Conservation (phyloP, 2,797 vertebrate species). For the Gastrophryne carolinensis region DNA sequence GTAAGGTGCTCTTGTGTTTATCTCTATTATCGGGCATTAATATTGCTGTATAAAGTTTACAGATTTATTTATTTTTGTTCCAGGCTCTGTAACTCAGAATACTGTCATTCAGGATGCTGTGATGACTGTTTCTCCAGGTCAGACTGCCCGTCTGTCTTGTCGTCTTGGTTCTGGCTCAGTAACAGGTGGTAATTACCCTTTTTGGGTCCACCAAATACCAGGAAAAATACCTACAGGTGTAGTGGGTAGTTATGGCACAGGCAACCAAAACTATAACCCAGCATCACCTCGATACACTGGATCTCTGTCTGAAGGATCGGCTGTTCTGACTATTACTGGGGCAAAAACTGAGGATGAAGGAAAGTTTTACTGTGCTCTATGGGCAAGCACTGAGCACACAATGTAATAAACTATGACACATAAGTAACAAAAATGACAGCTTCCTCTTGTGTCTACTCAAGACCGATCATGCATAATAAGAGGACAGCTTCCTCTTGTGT, state of each 20-base stretch:
- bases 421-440: not conserved
- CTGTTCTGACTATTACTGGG: not conserved
- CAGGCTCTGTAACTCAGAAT: constrained; percentile 16
- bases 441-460: not conserved
- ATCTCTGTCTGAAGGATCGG: accelerated
- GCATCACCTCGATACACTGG: not conserved
- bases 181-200: not conserved
- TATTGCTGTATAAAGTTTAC: too few species aligned
- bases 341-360: not conserved
- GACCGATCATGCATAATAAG: too few species aligned
- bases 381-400: not conserved
- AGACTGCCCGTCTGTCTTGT: constrained; percentile 1
- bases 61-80: not conserved
- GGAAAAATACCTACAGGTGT: not conserved
- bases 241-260: not conserved
- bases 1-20: not conserved
- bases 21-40: not conserved
- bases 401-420: not conserved
- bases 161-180: not conserved
- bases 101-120: constrained; percentile 2
- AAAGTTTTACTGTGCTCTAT: constrained; percentile 7
- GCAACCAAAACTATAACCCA: accelerated
- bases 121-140: not conserved
- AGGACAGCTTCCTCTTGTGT: not conserved
- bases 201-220: constrained; percentile 3